phyloP scores from a whole-genome alignment of 1,140 invertebrate species.

The Dreissena rostriformis region DNA sequence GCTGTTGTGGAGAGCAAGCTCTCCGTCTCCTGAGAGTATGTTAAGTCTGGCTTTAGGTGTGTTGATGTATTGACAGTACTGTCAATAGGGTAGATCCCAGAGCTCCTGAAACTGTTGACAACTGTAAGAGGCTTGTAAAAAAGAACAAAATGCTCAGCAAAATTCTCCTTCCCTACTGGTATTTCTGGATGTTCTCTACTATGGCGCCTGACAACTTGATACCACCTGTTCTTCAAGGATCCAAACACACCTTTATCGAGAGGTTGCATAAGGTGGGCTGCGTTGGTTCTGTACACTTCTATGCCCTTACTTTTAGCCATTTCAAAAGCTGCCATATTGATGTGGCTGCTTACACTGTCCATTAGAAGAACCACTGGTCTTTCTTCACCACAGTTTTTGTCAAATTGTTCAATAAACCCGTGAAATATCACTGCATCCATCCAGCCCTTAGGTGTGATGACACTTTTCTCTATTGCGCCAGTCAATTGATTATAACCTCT shows the following conservation, averaged over 20 bases:
- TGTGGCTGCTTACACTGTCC: conserved; percentile 56
- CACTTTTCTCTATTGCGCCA: too few species aligned
- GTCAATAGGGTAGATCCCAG: conserved; percentile 48
- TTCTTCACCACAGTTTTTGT: conserved; percentile 38
- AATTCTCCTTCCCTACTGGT: conserved; percentile 55
- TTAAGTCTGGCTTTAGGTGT: conserved; percentile 17
- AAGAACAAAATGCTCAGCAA: conserved; percentile 54
- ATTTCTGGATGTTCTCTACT: conserved; percentile 41
- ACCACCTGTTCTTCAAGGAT: conserved; percentile 50
- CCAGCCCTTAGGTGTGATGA: too few species aligned
- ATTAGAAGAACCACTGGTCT: conserved; percentile 56
- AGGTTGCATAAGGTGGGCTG: conserved; percentile 56
- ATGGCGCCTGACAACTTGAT: conserved; percentile 47
- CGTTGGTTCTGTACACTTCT: conserved; percentile 58
- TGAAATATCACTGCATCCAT: too few species aligned
- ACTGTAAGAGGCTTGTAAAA: conserved; percentile 62
- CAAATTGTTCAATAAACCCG: too few species aligned
- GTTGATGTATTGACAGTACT: neutral
- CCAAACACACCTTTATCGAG: too few species aligned
- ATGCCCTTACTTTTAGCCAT: conserved; percentile 25
- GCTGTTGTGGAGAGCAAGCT: too few species aligned
- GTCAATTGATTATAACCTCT: too few species aligned
- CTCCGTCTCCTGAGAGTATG: too few species aligned
- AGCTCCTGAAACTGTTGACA: conserved; percentile 47
- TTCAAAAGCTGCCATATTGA: conserved; percentile 29